phyloP scores from a whole-genome alignment of 2,888 invertebrate species.

The Lapara coniferarum region DNA sequence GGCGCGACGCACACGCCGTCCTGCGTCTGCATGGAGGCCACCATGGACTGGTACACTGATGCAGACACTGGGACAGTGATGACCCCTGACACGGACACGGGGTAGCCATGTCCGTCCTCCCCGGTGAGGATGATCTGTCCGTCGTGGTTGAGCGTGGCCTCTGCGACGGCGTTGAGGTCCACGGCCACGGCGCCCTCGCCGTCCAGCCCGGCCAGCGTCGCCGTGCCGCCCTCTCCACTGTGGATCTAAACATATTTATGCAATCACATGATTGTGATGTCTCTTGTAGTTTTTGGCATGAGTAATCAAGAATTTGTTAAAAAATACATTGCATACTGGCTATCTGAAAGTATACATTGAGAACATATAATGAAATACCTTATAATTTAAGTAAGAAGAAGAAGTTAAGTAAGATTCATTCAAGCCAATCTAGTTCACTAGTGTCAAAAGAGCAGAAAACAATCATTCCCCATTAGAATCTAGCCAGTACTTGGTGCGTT shows the following conservation, averaged over 20 bases:
- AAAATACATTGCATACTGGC: no score
- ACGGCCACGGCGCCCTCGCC: slow-evolving; percentile 92
- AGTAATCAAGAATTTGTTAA: no score
- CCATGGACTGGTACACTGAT: slow-evolving; percentile 98
- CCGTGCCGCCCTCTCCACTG: slow-evolving; percentile 85
- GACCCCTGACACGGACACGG: slow-evolving; percentile 95
- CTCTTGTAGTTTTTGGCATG: no score
- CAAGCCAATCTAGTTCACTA: no score
- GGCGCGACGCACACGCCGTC: slow-evolving; percentile 94
- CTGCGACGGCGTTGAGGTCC: slow-evolving; percentile 94
- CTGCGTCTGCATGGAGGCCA: slow-evolving; percentile 93
- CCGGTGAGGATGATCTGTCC: slow-evolving; percentile 97
- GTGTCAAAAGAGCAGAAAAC: no score
- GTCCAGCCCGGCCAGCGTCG: slow-evolving; percentile 90
- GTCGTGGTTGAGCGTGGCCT: slow-evolving; percentile 95
- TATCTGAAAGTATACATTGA: no score
- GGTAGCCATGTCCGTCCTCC: slow-evolving; percentile 95
- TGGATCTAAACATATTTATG: slow-evolving; percentile 77
- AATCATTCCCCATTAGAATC: no score
- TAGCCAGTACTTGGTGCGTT: background rate
- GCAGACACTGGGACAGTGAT: slow-evolving; percentile 97
- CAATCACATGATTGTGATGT: background rate
- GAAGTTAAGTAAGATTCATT: no score
- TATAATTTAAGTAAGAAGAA: no score
- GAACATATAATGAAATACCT: no score